Base-by-base conservation (phyloP, 2,113 vertebrate genomes). In the Mionectes macconnelli region DNA sequence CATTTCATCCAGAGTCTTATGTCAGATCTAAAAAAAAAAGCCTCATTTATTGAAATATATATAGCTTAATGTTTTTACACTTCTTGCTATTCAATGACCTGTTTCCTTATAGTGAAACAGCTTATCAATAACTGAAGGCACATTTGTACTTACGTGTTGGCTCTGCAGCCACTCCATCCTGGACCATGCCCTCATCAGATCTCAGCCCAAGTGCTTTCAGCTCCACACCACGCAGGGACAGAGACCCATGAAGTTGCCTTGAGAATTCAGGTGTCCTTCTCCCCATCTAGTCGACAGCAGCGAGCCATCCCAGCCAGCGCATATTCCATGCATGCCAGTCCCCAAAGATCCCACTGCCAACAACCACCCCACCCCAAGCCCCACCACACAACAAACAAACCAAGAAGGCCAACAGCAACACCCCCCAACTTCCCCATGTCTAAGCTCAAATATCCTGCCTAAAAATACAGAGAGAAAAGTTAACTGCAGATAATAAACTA, bases 381-480 rank as follows among this genome's bases (percentile, higher is more conserved):
- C 0, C 14, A 85, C 2, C 21, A 59, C 23, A 15, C 27, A 55
- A n/a, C 47, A 52, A 63, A 82, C 45, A 40, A 6, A 3, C 6
- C 8, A 20, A 40, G 30, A 30, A 30, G 21, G 16, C 8, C 19
- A 52, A 16, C 20, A 66, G 2, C 59, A 80, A 37, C 18, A 72
- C 21, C 8, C 3, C 8, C 3, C 5, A 7, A 6, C 1, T 21
- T 24, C 2, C 0, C 30, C 10, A 25, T 4, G 8, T 60, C 28
- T 76, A 42, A 83, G 40, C 44, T 74, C 56, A 83, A 82, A 84
- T 20, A 68, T 14, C 52, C 55, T 73, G n/a, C 62, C 88, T 45
- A 42, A 78, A 81, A 81, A 40, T 70, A 81, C n/a, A 37, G 50
- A 69, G 23, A 91, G 44, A 64, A 73, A 63, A 56, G 55, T 66